A percentile compares a stretch with the other conserved stretches of the same genome.
Conservation (phyloP, 2,888 invertebrate genomes). For the Mantis religiosa region DNA sequence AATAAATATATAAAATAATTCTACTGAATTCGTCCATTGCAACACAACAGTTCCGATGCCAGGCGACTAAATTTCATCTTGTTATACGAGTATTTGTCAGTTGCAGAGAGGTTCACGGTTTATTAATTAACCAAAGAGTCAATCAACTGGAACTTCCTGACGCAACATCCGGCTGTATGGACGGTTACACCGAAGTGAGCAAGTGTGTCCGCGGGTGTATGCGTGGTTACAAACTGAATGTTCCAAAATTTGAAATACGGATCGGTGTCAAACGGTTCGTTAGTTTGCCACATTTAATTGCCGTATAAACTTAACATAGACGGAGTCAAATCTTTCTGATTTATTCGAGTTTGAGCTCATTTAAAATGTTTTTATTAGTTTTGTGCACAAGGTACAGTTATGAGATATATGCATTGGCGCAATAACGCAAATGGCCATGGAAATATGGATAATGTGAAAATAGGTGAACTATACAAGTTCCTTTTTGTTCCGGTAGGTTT, state of each 20-base stretch:
- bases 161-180: neutral
- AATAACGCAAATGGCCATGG: neutral
- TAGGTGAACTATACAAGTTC: neutral
- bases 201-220: neutral
- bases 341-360: neutral
- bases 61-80: slow-evolving; percentile 14
- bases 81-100: neutral
- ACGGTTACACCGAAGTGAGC: neutral
- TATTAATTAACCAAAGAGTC: slow-evolving; percentile 17
- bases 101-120: slow-evolving; percentile 5
- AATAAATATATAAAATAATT: slow-evolving; percentile 1
- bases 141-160: slow-evolving; percentile 16
- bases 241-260: slow-evolving; percentile 9
- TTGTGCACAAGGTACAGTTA: neutral
- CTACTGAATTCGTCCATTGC: slow-evolving; percentile 1
- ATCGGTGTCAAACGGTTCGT: slow-evolving; percentile 15
- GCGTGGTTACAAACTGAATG: neutral
- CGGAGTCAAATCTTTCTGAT: slow-evolving; percentile 4
- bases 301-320: slow-evolving; percentile 6
- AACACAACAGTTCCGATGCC: slow-evolving; percentile 4
- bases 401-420: neutral
- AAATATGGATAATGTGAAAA: neutral
- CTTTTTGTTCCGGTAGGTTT: too few species aligned
- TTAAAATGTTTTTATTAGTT: neutral
- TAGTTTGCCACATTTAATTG: slow-evolving; percentile 10